These are phyloP conservation scores for Drosophila nigromelanica DNA, from an alignment of 1,140 invertebrate species.

Conservation along the genomic window DNA sequence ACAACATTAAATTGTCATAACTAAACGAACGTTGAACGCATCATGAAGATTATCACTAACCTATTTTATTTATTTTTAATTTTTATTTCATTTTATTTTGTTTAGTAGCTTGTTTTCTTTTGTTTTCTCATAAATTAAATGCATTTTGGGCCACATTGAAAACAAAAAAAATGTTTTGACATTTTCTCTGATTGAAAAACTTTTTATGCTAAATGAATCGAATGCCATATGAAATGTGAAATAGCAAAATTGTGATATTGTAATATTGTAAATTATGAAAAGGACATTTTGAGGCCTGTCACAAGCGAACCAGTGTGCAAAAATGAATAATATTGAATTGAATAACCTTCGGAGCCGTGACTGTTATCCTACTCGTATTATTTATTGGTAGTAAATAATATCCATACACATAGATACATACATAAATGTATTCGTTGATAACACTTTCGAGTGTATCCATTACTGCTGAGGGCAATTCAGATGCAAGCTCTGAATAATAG, in stretches of 20 bases:
- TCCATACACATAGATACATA: background rate
- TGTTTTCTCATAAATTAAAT: conserved; percentile 60
- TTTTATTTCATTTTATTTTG: background rate
- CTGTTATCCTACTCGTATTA: background rate
- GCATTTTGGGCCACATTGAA: conserved; percentile 66
- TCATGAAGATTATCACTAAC: conserved; percentile 78
- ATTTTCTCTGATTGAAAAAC: conserved; percentile 56
- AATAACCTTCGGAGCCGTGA: conserved; percentile 5
- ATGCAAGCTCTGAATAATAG: background rate
- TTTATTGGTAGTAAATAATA: background rate
- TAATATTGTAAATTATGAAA: background rate
- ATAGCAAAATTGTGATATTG: background rate
- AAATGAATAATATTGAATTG: conserved; percentile 5
- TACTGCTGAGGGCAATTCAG: conserved; percentile 1
- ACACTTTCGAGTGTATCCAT: conserved; percentile 5
- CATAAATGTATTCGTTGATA: background rate
- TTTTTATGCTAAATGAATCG: conserved; percentile 43
- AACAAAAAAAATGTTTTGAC: conserved; percentile 60
- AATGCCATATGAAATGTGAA: conserved; percentile 43
- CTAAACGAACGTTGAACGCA: conserved; percentile 77
- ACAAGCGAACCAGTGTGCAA: background rate
- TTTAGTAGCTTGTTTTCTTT: conserved; percentile 14
- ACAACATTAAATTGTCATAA: conserved; percentile 67
- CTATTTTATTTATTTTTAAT: conserved; percentile 39
- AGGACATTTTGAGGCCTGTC: background rate